Conservation (phyloP, 2,113 vertebrate genomes). For the Chionomys nivalis region DNA sequence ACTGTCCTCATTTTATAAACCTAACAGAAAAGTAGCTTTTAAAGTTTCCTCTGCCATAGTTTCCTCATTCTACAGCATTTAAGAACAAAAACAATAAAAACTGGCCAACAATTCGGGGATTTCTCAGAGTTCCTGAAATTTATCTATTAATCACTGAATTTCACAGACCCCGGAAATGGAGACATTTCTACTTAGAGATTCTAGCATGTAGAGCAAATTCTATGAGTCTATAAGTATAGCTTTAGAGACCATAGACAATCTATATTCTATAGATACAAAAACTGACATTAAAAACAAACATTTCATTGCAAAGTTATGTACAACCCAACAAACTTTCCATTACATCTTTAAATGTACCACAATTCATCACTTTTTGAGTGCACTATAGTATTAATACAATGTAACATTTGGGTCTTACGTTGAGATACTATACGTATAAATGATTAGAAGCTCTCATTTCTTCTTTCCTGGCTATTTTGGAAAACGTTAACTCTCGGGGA, state of each 20-base stretch:
- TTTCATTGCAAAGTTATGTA: neutral
- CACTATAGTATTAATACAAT: constrained; percentile 44
- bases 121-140: neutral
- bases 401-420: neutral
- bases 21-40: neutral
- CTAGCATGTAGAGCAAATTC: neutral
- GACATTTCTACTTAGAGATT: neutral
- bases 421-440: constrained; percentile 57
- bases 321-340: constrained; percentile 43
- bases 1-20: neutral
- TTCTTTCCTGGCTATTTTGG: neutral
- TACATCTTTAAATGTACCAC: constrained; percentile 53
- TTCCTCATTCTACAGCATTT: neutral
- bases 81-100: neutral
- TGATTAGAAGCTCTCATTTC: constrained; percentile 29
- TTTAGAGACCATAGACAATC: neutral
- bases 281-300: constrained; percentile 22
- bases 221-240: neutral
- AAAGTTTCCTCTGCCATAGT: neutral
- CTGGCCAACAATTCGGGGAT: neutral
- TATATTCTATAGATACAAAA: neutral
- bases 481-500: neutral
- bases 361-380: constrained; percentile 63
- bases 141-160: neutral
- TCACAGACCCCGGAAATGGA: neutral